Percentiles rank a stretch among this genome's conserved stretches.
These are phyloP conservation scores for Myanophis thanlyinensis DNA, from an alignment of 2,113 vertebrate genomes.

Conservation along the genomic window DNA sequence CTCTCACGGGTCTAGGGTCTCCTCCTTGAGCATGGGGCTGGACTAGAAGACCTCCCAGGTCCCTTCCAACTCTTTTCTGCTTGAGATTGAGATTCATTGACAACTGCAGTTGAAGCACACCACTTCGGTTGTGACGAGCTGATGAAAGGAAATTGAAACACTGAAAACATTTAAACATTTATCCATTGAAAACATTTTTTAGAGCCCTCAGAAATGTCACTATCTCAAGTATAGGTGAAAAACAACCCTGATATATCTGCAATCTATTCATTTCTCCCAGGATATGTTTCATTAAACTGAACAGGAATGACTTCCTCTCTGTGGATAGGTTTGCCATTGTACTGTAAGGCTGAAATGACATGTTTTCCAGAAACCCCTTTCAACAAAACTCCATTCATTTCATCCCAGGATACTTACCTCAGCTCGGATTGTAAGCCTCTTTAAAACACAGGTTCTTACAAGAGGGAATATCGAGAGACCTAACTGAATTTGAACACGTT, in stretches of 20 bases:
- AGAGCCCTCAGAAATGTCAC: background rate
- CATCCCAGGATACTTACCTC: background rate
- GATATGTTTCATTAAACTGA: background rate
- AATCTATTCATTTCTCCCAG: background rate
- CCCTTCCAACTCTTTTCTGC: background rate
- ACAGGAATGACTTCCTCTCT: background rate
- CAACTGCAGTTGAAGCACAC: conserved; percentile 41
- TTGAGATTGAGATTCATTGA: background rate
- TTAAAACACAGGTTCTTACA: background rate
- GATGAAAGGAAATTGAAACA: conserved; percentile 44
- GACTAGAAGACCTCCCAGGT: no score
- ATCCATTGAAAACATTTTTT: background rate
- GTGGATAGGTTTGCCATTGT: background rate
- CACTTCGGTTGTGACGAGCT: conserved; percentile 41
- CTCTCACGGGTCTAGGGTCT: no score
- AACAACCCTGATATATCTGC: background rate
- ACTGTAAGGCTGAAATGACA: background rate
- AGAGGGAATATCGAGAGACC: background rate
- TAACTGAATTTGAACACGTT: background rate
- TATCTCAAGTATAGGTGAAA: background rate
- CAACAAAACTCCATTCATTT: background rate
- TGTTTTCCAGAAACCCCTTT: background rate
- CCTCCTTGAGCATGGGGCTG: background rate
- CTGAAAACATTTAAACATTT: background rate
- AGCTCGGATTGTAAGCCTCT: background rate